These are phyloP conservation scores for Pteruthius melanotis DNA, from an alignment of 2,113 vertebrate species.

Conservation along the genomic window DNA sequence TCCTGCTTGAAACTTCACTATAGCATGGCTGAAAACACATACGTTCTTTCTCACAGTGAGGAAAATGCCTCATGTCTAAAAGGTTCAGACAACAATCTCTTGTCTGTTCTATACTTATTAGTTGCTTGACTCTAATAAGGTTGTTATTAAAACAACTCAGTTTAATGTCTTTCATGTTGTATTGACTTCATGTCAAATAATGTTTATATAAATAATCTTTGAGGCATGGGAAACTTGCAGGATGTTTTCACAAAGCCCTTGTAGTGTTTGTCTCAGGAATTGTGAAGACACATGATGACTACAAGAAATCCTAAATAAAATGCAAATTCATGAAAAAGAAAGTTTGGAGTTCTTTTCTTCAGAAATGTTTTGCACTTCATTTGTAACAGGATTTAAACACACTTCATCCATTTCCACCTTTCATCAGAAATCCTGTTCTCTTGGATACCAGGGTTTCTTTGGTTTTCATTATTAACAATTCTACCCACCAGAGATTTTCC, in stretches of 20 bases:
- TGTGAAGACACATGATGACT: neutral
- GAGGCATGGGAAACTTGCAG: neutral
- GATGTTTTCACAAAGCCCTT: neutral
- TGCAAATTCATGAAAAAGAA: neutral
- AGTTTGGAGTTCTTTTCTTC: neutral
- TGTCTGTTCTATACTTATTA: neutral
- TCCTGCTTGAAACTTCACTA: slow-evolving; percentile 1
- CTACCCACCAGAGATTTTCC: neutral
- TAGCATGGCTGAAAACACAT: neutral
- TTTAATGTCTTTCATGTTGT: neutral
- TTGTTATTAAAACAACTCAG: slow-evolving; percentile 20
- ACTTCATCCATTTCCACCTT: neutral
- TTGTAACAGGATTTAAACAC: neutral
- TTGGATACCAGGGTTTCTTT: neutral
- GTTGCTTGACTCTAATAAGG: neutral
- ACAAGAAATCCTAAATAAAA: neutral
- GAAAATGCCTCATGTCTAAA: neutral
- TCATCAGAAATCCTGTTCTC: neutral
- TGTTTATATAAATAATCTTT: slow-evolving; percentile 11
- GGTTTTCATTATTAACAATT: neutral
- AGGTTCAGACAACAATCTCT: neutral
- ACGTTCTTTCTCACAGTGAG: neutral
- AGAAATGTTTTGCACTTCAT: neutral
- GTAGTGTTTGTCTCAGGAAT: neutral
- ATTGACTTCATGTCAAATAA: slow-evolving; percentile 32